These are phyloP conservation scores for Acronicta leporina DNA, from an alignment of 2,888 invertebrate species.

Conservation along the genomic window DNA sequence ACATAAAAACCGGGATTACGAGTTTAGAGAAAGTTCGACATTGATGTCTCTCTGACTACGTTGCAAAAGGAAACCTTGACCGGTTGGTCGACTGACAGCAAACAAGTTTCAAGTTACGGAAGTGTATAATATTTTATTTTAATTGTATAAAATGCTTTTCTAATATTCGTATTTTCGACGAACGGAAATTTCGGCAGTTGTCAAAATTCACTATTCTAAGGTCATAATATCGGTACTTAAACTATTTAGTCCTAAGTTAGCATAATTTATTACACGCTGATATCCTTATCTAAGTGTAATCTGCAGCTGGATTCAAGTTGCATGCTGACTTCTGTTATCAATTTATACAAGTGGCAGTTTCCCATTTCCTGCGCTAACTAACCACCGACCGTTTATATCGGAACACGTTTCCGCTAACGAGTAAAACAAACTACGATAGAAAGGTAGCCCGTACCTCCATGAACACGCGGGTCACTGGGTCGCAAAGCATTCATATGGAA, in stretches of 20 bases:
- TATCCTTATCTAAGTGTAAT: constrained; percentile 28
- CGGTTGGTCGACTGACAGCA: constrained; percentile 50
- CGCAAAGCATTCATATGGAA: constrained; percentile 59
- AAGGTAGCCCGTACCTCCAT: constrained; percentile 56
- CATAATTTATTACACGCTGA: constrained; percentile 11
- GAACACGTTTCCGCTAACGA: constrained; percentile 68
- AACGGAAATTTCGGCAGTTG: neutral
- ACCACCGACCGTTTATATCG: constrained; percentile 56
- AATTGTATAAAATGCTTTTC: constrained; percentile 33
- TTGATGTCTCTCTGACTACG: constrained; percentile 48
- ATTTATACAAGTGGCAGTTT: constrained; percentile 37
- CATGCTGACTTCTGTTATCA: constrained; percentile 32
- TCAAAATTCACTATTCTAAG: neutral
- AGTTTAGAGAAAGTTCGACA: constrained; percentile 56
- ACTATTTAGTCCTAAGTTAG: constrained; percentile 3
- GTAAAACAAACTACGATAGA: constrained; percentile 71
- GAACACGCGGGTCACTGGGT: constrained; percentile 67
- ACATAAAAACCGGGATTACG: constrained; percentile 46
- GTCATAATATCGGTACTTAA: neutral
- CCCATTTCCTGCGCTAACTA: constrained; percentile 64
- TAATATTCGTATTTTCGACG: neutral
- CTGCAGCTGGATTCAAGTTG: constrained; percentile 32
- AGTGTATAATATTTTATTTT: constrained; percentile 45
- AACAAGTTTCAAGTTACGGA: constrained; percentile 55
- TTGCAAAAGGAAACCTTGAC: constrained; percentile 60